Evolutionary conservation across 2,113 vertebrate species (phyloP).

Genomic region (Pontoporia blainvillei): DNA sequence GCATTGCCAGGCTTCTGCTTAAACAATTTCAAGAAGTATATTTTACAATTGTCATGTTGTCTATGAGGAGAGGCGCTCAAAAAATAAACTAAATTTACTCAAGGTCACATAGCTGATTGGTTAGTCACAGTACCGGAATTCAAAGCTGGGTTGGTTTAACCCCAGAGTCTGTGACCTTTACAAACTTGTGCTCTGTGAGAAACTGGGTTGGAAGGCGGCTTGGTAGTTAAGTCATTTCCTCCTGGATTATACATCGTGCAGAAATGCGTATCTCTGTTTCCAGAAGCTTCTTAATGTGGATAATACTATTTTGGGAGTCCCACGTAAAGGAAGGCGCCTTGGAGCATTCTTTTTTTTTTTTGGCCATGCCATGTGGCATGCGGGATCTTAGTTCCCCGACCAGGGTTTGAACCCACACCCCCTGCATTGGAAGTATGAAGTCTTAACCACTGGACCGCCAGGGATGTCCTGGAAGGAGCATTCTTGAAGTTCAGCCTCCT

Average conservation of each 20-base stretch:
- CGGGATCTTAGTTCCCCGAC: too few relatives aligned
- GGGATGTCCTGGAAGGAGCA: background rate
- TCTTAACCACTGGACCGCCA: too few relatives aligned
- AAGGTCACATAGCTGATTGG: background rate
- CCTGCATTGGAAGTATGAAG: too few relatives aligned
- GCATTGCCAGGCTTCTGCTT: background rate
- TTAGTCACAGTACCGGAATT: constrained; percentile 17
- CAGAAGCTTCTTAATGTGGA: background rate
- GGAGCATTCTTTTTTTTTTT: too few relatives aligned
- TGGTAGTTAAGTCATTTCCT: background rate
- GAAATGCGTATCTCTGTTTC: background rate
- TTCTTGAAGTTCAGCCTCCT: background rate
- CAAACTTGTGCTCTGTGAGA: background rate
- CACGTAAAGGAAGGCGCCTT: background rate
- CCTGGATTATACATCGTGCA: background rate
- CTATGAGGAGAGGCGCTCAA: background rate
- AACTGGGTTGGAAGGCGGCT: background rate
- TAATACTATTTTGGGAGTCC: background rate
- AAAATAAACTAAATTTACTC: background rate
- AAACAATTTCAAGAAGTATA: background rate
- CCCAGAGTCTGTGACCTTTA: background rate
- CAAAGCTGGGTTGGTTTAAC: constrained; percentile 6
- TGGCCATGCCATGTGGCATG: too few relatives aligned
- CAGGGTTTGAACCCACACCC: too few relatives aligned
- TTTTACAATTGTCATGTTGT: background rate